A percentile compares a stretch with the other conserved stretches of the same genome.
Evolutionary conservation across 2,888 invertebrate genomes (phyloP).

Genomic region (Clitarchus hookeri): DNA sequence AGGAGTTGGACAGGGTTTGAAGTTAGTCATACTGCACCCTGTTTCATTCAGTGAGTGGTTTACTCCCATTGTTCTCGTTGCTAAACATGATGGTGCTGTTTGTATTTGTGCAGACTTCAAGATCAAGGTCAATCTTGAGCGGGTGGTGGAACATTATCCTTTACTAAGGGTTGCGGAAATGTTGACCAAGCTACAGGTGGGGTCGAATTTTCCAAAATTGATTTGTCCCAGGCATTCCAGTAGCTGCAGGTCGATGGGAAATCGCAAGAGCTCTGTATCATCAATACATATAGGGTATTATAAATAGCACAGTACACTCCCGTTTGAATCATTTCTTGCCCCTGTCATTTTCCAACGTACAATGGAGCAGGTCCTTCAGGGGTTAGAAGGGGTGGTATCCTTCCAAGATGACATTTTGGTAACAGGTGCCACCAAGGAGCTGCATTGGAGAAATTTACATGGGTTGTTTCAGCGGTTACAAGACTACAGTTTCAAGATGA

Average conservation of each 20-base stretch:
- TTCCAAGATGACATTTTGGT: slow-evolving; percentile 30
- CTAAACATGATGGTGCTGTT: background rate
- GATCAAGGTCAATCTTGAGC: background rate
- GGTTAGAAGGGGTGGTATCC: slow-evolving; percentile 17
- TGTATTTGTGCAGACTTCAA: background rate
- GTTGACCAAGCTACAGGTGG: background rate
- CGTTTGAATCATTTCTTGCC: slow-evolving; percentile 23
- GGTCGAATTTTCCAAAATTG: background rate
- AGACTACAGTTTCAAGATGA: slow-evolving; percentile 25
- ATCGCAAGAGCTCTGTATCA: background rate
- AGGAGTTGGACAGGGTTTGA: background rate
- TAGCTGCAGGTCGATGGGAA: background rate
- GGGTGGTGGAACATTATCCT: slow-evolving; percentile 20
- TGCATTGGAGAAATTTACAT: background rate
- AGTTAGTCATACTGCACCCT: background rate
- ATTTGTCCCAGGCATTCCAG: background rate
- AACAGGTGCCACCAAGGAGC: slow-evolving; percentile 10
- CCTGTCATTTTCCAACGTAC: slow-evolving; percentile 18
- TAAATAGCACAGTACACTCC: slow-evolving; percentile 11
- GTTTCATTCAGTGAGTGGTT: background rate
- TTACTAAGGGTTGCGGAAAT: background rate
- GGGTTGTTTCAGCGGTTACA: slow-evolving; percentile 19
- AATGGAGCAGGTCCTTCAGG: slow-evolving; percentile 29
- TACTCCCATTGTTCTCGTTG: background rate
- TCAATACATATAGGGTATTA: background rate